Percentiles rank a stretch among this genome's conserved stretches.
phyloP scores from a whole-genome alignment of 1,140 invertebrate species.

The Brachionus paranguensis region DNA sequence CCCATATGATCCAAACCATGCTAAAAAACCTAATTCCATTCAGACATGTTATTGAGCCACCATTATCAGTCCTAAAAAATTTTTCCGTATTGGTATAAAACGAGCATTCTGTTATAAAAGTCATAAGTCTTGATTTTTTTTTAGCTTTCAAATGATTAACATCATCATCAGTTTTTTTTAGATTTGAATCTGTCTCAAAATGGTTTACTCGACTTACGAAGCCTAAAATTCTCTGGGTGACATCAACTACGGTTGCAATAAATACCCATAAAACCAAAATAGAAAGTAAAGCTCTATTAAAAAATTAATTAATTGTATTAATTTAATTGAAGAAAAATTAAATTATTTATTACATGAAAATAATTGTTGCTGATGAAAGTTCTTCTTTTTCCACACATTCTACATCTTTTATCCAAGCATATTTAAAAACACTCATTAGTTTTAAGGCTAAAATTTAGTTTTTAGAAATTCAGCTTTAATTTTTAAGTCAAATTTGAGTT shows the following conservation, averaged over 20 bases:
- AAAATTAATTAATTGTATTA: background rate
- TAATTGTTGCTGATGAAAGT: background rate
- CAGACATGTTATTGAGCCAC: conserved; percentile 18
- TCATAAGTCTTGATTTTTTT: background rate
- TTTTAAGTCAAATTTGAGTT: no score
- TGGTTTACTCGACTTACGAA: background rate
- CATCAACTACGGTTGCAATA: background rate
- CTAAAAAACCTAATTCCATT: conserved; percentile 38
- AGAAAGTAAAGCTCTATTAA: background rate
- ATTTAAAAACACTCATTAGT: conserved; percentile 28
- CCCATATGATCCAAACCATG: conserved; percentile 40
- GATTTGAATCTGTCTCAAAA: no score
- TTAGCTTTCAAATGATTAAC: no score
- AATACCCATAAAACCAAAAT: background rate
- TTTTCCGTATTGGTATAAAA: conserved; percentile 33
- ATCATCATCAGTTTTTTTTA: no score
- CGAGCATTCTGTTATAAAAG: background rate
- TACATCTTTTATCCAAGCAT: conserved; percentile 9
- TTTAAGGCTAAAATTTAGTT: background rate
- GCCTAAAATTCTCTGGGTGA: background rate
- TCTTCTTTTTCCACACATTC: conserved; percentile 23
- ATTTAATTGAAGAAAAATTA: background rate
- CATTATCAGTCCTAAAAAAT: conserved; percentile 38
- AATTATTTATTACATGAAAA: conserved; percentile 3
- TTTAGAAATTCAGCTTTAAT: no score